phyloP scores from a whole-genome alignment of 1,140 invertebrate genomes.

The Babylonia areolata region DNA sequence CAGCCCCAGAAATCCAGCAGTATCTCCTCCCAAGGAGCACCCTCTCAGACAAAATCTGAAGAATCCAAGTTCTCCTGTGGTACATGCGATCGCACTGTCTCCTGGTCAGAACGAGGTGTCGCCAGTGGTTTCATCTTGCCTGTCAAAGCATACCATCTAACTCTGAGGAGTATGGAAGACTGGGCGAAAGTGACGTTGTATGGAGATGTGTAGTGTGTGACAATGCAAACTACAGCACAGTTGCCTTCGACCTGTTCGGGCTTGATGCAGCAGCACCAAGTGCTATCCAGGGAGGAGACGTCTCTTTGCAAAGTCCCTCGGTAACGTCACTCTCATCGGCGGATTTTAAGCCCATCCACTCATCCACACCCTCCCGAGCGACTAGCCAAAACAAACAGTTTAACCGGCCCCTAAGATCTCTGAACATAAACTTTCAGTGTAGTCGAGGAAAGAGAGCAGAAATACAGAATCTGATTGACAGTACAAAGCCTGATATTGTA shows the following conservation, averaged over 20 bases:
- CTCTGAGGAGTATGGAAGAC: background rate
- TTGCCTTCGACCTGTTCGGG: background rate
- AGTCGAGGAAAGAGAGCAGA: background rate
- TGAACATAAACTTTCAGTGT: background rate
- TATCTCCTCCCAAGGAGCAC: too few species aligned
- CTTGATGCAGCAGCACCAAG: background rate
- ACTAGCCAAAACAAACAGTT: background rate
- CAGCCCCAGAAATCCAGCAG: too few species aligned
- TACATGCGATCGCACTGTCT: background rate
- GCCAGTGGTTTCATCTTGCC: background rate
- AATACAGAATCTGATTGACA: background rate
- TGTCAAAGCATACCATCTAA: background rate
- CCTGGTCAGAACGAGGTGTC: background rate
- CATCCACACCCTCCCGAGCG: background rate
- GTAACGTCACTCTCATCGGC: background rate
- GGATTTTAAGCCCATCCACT: background rate
- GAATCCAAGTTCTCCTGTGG: background rate
- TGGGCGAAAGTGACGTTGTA: background rate
- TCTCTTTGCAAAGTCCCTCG: background rate
- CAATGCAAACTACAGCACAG: conserved; percentile 9
- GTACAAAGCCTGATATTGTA: background rate
- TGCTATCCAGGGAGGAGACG: background rate
- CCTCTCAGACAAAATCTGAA: background rate
- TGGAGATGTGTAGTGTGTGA: background rate
- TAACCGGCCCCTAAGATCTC: background rate